phyloP scores from a whole-genome alignment of 2,888 invertebrate species.

The Lymantria dispar region DNA sequence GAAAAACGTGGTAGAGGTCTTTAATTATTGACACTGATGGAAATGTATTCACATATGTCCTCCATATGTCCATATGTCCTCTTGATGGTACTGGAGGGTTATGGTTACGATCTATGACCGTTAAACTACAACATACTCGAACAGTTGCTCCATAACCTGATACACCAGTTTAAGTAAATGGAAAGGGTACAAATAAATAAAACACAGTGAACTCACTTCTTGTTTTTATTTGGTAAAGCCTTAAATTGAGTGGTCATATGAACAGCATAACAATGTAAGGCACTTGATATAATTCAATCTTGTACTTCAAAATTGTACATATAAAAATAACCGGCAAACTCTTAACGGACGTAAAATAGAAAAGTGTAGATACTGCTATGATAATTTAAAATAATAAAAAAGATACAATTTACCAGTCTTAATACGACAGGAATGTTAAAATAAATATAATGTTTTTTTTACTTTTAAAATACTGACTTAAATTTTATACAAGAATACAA shows the following conservation, averaged over 20 bases:
- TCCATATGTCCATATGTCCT: no score
- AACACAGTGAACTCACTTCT: slow-evolving; percentile 28
- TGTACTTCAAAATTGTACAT: slow-evolving; percentile 48
- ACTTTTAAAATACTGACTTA: slow-evolving; percentile 27
- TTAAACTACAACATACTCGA: no score
- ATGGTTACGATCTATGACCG: no score
- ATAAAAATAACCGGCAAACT: slow-evolving; percentile 26
- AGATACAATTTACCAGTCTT: slow-evolving; percentile 38
- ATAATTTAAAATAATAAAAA: slow-evolving; percentile 26
- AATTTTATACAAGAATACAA: slow-evolving; percentile 28
- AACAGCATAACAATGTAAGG: slow-evolving; percentile 46
- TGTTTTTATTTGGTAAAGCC: slow-evolving; percentile 58
- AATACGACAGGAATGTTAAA: slow-evolving; percentile 54
- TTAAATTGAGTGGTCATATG: slow-evolving; percentile 41
- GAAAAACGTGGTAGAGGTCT: no score
- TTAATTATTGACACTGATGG: no score
- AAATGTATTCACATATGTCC: no score
- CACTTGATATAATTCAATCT: slow-evolving; percentile 48
- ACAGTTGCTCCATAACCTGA: no score
- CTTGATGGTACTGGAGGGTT: no score
- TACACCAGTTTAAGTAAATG: no score
- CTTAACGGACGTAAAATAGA: slow-evolving; percentile 11
- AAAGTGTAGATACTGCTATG: slow-evolving; percentile 15
- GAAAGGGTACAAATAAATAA: slow-evolving; percentile 9
- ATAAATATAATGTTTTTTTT: slow-evolving; percentile 34